Evolutionary conservation across 2,113 vertebrate genomes (phyloP), one percentile per base, ranked within the genome.

Genomic region (Accipiter cooperii): DNA sequence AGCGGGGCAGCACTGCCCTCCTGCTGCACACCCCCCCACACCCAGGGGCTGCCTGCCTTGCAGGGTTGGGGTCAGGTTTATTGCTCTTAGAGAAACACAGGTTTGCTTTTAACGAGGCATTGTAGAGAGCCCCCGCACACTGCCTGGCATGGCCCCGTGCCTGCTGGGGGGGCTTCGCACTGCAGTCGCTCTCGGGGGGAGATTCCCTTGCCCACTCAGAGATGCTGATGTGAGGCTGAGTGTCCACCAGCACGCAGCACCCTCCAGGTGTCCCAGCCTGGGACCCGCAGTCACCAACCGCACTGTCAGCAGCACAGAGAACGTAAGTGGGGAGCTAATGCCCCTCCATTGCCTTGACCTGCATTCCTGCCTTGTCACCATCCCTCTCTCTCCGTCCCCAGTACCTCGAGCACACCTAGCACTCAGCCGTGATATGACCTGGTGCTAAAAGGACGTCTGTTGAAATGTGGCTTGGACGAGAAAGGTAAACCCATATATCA

Each of bases 141-240:
- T 2, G 12, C 68, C 34, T 4, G 34, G 46, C 68, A 49, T 5
- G 22, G 65, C 44, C 36, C 44, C 19, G 5, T 5, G 3, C 28
- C 57, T 25, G 57, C 42, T 33, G 51, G 52, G 40, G 34, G 24
- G 54, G 54, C 28, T 55, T 55, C 7, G 17, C 54, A 55, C 29
- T 31, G 17, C 54, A 55, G 17, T 17, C 10, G 3, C 54, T 18
- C 54, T 19, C 17, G 7, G 17, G 54, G 10, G 29, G 11, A 55
- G 42, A 24, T 12, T 17, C 31, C 42, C 11, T n/a, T 29, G 13
- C 29, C 47, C 3, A 0, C n/a, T 20, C 4, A 1, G 31, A 44
- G 61, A 44, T 24, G 63, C 33, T 4, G 31, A 6, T 29, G 61
- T 18, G 13, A 17, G 40, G 33, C 26, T 54, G 29, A 25, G 19